Percentiles rank a stretch among this genome's conserved stretches.
These are phyloP conservation scores for Heterohyrax brucei DNA, from an alignment of 2,797 vertebrate genomes.

Conservation along the genomic window DNA sequence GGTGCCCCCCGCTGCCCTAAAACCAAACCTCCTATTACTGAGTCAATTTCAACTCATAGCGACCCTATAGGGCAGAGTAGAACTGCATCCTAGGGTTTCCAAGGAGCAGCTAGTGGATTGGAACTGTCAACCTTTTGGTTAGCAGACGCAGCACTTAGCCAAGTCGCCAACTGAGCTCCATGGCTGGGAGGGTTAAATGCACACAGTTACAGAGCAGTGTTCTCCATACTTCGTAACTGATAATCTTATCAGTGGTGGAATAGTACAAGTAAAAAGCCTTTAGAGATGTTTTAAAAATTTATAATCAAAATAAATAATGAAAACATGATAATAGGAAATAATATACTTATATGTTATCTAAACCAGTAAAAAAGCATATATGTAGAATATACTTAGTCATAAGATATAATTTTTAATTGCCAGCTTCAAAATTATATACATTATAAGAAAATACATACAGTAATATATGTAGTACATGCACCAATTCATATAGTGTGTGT, in stretches of 20 bases:
- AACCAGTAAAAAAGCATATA: conserved; percentile 73
- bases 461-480: not conserved
- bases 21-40: too few species aligned
- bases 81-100: too few species aligned
- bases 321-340: conserved; percentile 81
- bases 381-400: conserved; percentile 18
- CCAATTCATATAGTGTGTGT: not conserved
- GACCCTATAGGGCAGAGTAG: too few species aligned
- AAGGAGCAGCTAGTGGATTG: too few species aligned
- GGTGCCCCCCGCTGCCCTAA: too few species aligned
- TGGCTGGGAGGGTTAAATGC: conserved; percentile 86
- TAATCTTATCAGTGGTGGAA: conserved; percentile 85
- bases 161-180: not conserved
- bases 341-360: conserved; percentile 78
- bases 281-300: conserved; percentile 83
- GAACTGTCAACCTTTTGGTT: too few species aligned
- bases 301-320: conserved; percentile 83
- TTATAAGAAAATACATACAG: not conserved
- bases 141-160: too few species aligned
- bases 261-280: conserved; percentile 82
- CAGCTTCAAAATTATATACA: not conserved
- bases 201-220: conserved; percentile 82
- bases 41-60: too few species aligned
- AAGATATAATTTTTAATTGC: not conserved
- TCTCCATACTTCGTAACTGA: conserved; percentile 86